Evolutionary conservation across 2,888 invertebrate species (phyloP).

Genomic region (Pherbina coryleti): DNA sequence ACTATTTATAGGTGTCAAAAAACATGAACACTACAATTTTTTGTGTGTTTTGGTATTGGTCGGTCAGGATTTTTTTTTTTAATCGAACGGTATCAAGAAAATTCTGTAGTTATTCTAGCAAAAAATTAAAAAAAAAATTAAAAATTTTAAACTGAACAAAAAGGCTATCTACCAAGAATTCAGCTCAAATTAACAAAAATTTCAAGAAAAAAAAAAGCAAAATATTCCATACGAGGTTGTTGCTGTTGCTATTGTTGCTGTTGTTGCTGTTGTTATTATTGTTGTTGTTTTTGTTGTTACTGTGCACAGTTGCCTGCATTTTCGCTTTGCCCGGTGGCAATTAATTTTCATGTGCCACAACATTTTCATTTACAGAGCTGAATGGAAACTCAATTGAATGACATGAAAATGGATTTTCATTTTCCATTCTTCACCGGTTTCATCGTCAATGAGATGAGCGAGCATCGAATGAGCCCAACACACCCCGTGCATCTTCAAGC

Average conservation of each 20-base stretch:
- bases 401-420: slow-evolving; percentile 35
- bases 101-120: not conserved
- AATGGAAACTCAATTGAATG: slow-evolving; percentile 32
- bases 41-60: not conserved
- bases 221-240: not conserved
- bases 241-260: too few relatives aligned
- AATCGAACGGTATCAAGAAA: not conserved
- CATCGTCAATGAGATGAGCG: not conserved
- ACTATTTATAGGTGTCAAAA: slow-evolving; percentile 13
- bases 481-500: slow-evolving; percentile 11
- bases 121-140: not conserved
- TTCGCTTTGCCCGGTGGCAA: slow-evolving; percentile 14
- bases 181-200: not conserved
- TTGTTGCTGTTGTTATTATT: not conserved
- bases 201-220: not conserved
- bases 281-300: not conserved
- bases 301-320: too few relatives aligned
- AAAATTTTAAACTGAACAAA: not conserved
- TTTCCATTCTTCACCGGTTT: slow-evolving; percentile 17
- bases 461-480: not conserved
- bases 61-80: not conserved
- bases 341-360: slow-evolving; percentile 24
- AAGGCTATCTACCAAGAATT: not conserved
- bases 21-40: not conserved
- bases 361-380: slow-evolving; percentile 21